A percentile compares a stretch with the other conserved stretches of the same genome.
phyloP scores from a whole-genome alignment of 2,113 vertebrate genomes.

The Fulmarus glacialis region DNA sequence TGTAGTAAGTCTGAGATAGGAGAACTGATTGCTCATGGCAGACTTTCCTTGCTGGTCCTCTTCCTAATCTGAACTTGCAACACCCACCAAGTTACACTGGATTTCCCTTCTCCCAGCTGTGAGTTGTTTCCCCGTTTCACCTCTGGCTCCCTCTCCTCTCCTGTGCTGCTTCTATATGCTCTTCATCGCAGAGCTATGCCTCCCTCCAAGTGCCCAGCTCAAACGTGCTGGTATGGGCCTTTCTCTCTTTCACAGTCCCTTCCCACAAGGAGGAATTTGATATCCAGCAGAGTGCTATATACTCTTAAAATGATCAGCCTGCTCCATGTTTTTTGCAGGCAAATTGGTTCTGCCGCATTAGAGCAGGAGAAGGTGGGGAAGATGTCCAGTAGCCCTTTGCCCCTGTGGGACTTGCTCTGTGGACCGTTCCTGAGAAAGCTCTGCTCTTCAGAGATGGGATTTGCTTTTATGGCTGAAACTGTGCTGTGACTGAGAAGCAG shows the following conservation, averaged over 20 bases:
- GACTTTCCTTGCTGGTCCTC: not conserved
- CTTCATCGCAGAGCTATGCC: rapidly evolving
- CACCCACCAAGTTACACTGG: not conserved
- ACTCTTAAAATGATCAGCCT: not conserved
- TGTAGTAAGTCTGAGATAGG: not conserved
- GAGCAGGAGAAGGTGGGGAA: not conserved
- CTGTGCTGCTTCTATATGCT: not conserved
- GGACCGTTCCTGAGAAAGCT: not conserved
- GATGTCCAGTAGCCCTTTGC: not conserved
- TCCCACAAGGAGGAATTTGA: not conserved
- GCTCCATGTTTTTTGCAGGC: not conserved
- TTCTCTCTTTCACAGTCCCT: not conserved
- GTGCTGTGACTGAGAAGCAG: not conserved
- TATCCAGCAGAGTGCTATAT: no score
- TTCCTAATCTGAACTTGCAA: not conserved
- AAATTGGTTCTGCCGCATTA: not conserved
- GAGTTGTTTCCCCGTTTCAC: not conserved
- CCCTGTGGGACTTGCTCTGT: not conserved
- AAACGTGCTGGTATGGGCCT: rapidly evolving
- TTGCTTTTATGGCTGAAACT: not conserved
- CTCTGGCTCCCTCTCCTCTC: not conserved
- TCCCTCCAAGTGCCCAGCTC: not conserved
- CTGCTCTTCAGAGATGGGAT: not conserved
- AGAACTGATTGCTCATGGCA: not conserved
- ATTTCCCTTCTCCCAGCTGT: not conserved